These are phyloP conservation scores for Lates japonicus DNA, from an alignment of 2,797 vertebrate genomes.

Conservation along the genomic window DNA sequence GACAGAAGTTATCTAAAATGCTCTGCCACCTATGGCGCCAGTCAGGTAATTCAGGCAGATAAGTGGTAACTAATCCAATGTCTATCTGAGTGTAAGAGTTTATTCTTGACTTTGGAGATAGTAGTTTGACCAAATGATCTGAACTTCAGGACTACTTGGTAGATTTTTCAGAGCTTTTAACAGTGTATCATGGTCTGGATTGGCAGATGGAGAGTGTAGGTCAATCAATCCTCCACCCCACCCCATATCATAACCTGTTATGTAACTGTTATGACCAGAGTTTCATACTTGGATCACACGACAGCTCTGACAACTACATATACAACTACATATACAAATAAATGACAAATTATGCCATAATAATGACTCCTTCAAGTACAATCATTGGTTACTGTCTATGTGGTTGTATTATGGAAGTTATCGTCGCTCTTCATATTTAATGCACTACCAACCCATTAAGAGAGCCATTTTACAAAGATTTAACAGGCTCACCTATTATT, in stretches of 20 bases:
- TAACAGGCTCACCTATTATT: conserved; percentile 30
- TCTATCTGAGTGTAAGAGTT: background rate
- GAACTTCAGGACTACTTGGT: background rate
- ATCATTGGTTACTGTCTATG: background rate
- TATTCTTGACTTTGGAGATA: background rate
- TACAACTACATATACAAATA: conserved; percentile 18
- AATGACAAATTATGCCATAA: background rate
- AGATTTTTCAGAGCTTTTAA: background rate
- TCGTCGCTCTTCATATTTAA: conserved; percentile 12
- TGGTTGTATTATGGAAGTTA: conserved; percentile 1
- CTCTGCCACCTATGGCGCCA: background rate
- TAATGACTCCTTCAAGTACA: conserved; percentile 17
- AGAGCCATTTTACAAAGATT: conserved; percentile 1
- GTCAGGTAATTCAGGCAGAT: background rate
- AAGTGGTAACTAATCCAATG: background rate
- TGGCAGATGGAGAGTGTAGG: background rate
- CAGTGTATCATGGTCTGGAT: background rate
- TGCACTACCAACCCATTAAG: conserved; percentile 18
- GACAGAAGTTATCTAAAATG: background rate
- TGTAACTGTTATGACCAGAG: background rate
- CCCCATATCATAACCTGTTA: too few species aligned
- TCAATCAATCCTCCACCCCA: background rate
- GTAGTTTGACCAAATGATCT: background rate
- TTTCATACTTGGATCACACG: background rate
- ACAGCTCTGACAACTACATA: conserved; percentile 2